Conservation (phyloP, 1,140 invertebrate genomes). For the Metaphire vulgaris region DNA sequence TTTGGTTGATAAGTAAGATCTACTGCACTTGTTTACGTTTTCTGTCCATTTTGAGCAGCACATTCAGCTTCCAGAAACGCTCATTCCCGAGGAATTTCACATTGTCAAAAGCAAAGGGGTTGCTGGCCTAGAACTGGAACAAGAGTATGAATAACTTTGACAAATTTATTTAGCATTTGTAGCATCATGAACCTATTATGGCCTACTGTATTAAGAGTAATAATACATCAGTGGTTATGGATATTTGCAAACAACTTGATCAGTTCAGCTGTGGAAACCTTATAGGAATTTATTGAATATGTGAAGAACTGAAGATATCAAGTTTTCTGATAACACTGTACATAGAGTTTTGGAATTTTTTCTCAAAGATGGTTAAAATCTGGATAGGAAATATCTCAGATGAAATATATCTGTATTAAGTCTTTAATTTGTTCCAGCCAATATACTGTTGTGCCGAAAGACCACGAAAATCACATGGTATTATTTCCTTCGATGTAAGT, state of each 20-base stretch:
- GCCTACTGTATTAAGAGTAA: too few relatives aligned
- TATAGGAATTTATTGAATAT: background rate
- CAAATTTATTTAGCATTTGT: too few relatives aligned
- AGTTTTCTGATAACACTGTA: background rate
- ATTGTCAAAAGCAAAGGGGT: constrained; percentile 52
- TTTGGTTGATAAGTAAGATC: too few relatives aligned
- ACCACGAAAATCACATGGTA: constrained; percentile 51
- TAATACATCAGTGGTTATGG: too few relatives aligned
- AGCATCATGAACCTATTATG: too few relatives aligned
- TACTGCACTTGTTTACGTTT: too few relatives aligned
- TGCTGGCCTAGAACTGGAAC: constrained; percentile 46
- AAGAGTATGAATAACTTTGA: constrained; percentile 41
- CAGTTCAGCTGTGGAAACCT: background rate
- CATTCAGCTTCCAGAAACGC: constrained; percentile 46
- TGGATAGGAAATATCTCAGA: too few relatives aligned
- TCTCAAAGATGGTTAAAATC: background rate
- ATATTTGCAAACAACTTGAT: background rate
- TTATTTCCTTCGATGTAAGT: constrained; percentile 52
- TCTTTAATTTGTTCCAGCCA: constrained; percentile 46
- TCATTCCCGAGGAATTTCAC: constrained; percentile 51
- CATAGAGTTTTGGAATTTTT: constrained; percentile 5
- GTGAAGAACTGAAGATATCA: background rate
- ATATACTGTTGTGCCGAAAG: constrained; percentile 44
- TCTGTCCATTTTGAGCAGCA: too few relatives aligned
- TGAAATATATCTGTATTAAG: too few relatives aligned